phyloP scores from a whole-genome alignment of 2,113 vertebrate genomes.

The Heterocephalus glaber region DNA sequence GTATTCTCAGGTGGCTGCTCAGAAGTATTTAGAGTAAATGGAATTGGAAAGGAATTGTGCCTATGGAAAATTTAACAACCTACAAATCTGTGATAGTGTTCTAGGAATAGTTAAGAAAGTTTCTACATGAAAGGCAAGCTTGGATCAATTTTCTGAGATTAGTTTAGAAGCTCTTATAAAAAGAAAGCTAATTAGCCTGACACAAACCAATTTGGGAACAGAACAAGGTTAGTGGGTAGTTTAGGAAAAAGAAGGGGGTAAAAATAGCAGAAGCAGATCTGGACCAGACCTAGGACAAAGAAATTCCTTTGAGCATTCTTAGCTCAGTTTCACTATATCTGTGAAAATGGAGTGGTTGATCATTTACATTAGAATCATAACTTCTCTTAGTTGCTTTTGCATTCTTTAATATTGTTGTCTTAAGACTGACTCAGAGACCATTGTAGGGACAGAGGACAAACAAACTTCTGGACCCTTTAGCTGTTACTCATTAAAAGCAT shows the following conservation, averaged over 20 bases:
- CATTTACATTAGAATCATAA: background rate
- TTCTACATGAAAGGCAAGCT: background rate
- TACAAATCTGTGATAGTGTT: background rate
- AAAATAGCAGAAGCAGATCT: conserved; percentile 70
- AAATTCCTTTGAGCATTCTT: background rate
- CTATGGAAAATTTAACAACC: conserved; percentile 13
- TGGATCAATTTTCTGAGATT: conserved; percentile 21
- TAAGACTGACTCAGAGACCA: background rate
- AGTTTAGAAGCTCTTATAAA: conserved; percentile 59
- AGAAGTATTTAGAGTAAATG: background rate
- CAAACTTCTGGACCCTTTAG: background rate
- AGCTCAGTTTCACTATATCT: background rate
- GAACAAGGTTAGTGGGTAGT: conserved; percentile 76
- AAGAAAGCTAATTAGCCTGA: conserved; percentile 73
- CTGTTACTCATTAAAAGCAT: background rate
- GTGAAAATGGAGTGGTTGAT: background rate
- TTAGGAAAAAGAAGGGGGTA: conserved; percentile 45
- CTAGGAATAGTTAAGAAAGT: background rate
- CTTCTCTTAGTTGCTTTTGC: background rate
- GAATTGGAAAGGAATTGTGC: background rate
- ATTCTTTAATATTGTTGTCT: background rate
- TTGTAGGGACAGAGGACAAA: background rate
- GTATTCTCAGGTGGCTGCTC: background rate
- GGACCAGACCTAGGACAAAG: conserved; percentile 48
- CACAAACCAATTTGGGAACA: conserved; percentile 67